Base-by-base conservation (phyloP, 1,140 invertebrate species). In the Medauroidea extradentata region DNA sequence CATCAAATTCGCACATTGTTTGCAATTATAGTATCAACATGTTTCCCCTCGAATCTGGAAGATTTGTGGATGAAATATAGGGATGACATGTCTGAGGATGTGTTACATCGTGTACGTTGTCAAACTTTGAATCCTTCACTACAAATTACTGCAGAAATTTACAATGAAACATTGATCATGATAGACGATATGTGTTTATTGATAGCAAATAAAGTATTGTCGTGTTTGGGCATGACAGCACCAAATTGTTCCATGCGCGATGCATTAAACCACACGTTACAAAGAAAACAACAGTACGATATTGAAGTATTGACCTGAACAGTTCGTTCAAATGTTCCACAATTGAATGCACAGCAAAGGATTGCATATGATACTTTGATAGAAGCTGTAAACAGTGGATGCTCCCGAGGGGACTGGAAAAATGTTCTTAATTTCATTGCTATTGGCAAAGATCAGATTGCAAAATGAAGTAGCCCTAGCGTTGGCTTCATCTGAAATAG, bases 221-320 rank as follows among this genome's bases (percentile, higher is more conserved):
- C 13, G n/a, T 57, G 62, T 51, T 73, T 76, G 61, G 74, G 71
- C 67, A 72, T 77, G 69, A 57, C 66, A 63, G 51, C 70, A 53
- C 71, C 71, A 14, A 67, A 75, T 72, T 68, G 73, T 61, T 25
- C 16, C 53, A 66, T 68, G 63, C 58, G 70, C 53, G 65, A 72
- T 43, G 81, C 81, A 65, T 83, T 81, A 53, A 68, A 75, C 60
- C 64, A 61, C 25, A 69, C 73, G 53, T 69, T 71, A 62, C 43
- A 69, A 65, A 60, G 69, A 57, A 71, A 76, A 77, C 27, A 60
- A 64, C 61, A 69, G 25, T 70, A 63, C 81, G 64, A 75, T 56
- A 54, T 16, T 27, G 57, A 66, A 46, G 63, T 58, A 63, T 67
- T 69, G 61, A 27, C 43, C 19, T 55, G 63, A 67, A 57, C 53